phyloP scores from a whole-genome alignment of 2,888 invertebrate genomes.

The Xestia sexstrigata region DNA sequence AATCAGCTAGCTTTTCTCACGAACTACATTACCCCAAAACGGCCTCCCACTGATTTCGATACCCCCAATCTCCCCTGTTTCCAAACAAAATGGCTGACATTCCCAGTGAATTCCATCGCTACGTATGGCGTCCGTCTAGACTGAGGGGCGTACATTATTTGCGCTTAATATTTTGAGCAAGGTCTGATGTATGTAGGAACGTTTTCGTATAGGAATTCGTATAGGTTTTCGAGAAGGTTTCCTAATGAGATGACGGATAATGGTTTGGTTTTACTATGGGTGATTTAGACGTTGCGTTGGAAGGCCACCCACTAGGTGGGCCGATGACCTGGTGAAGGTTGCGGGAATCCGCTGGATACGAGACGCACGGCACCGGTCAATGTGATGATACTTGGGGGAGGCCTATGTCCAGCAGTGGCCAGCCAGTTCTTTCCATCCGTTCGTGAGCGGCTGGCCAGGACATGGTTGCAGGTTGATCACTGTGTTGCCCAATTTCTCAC shows the following conservation, averaged over 20 bases:
- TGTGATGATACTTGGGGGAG: too few species aligned
- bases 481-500: too few species aligned
- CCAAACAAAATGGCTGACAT: conserved; percentile 33
- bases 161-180: conserved; percentile 24
- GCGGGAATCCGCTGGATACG: too few species aligned
- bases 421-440: too few species aligned
- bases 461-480: too few species aligned
- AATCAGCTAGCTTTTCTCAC: not conserved
- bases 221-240: conserved; percentile 4
- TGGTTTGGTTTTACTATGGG: not conserved
- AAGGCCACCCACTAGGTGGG: too few species aligned
- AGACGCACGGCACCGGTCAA: too few species aligned
- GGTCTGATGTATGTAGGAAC: not conserved
- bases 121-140: conserved; percentile 41
- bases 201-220: not conserved
- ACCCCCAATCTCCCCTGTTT: conserved; percentile 3
- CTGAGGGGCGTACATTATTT: conserved; percentile 24
- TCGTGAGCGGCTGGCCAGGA: too few species aligned
- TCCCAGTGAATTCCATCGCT: conserved; percentile 23
- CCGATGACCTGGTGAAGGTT: too few species aligned
- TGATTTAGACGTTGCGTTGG: too few species aligned
- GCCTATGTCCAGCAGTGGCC: too few species aligned
- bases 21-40: conserved; percentile 1
- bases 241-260: not conserved
- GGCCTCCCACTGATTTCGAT: conserved; percentile 12